Evolutionary conservation across 2,888 invertebrate species (phyloP).

Genomic region (Schizaphis graminum): DNA sequence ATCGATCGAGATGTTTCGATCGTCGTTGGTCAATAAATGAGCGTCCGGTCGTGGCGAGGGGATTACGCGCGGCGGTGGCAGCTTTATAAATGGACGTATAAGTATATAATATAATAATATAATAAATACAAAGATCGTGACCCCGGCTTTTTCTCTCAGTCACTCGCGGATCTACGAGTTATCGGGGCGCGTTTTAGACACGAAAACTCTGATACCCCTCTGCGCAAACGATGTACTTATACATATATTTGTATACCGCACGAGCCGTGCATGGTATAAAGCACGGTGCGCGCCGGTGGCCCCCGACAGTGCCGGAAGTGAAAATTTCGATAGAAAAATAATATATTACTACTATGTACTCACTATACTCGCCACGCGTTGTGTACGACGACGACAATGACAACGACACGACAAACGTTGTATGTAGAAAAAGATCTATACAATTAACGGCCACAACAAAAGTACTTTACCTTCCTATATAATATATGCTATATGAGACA

Average conservation of each 20-base stretch:
- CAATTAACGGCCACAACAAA: conserved; percentile 29
- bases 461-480: not conserved
- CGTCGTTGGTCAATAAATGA: conserved; percentile 38
- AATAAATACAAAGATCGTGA: conserved; percentile 43
- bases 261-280: conserved; percentile 9
- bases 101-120: conserved; percentile 8
- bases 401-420: conserved; percentile 30
- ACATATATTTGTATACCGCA: not conserved
- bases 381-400: not conserved
- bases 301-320: conserved; percentile 44
- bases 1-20: conserved; percentile 31
- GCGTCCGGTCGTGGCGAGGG: conserved; percentile 41
- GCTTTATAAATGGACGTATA: not conserved
- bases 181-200: conserved; percentile 15
- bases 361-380: not conserved
- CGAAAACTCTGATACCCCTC: conserved; percentile 34
- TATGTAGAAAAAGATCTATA: conserved; percentile 13
- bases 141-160: conserved; percentile 22
- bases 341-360: not conserved
- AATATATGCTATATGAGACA: not conserved
- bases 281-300: not conserved
- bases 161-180: conserved; percentile 12
- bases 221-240: not conserved
- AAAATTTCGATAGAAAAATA: conserved; percentile 51
- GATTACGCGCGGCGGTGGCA: conserved; percentile 40